Evolutionary conservation across 2,888 invertebrate genomes (phyloP), one percentile per base, ranked within the genome.

Genomic region (Chaetogeoica ovagalla): DNA sequence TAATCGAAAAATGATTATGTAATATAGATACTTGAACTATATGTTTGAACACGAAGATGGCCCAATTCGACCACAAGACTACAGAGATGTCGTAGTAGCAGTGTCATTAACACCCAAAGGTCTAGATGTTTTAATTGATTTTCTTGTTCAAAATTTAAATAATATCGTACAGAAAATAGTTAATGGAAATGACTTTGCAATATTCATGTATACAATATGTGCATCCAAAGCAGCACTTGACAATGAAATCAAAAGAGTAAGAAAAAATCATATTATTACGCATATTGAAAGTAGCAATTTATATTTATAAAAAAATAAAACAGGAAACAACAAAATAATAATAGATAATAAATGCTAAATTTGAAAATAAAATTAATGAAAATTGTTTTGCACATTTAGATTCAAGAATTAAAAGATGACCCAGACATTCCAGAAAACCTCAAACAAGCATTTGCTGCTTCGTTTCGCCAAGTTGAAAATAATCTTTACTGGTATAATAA

Each of bases 211-310:
- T 11, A 37, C 76, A 17, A 60, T 37, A 4, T 77, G 68, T 5
- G 21, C 76, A 3, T 77, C 76, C 2, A 77, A 77, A 52, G 68
- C 17, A 19, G 68, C 76, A 0, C 48, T 69, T 2, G 76, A 77
- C 3, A 13, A 9, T 1, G 76, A 77, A 77, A 77, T 77, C 9
- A 48, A 30, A n/a, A 48, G 23, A 13, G 73, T 73, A 52, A 73
- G 62, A 62, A 71, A 37, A 63, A 48, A 13, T 48, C 11, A 11
- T 13, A 48, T 48, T 63, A 63, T 5, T 30, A 69, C 11, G 43
- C n/a, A n/a, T n/a, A n/a, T n/a, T n/a, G n/a, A n/a, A n/a, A n/a
- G n/a, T n/a, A n/a, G n/a, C n/a, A n/a, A n/a, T n/a, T n/a, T n/a
- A n/a, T 23, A 43, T 48, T 48, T 48, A 60, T 11, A 11, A 39